Evolutionary conservation across 2,113 vertebrate genomes (phyloP).

Genomic region (Odocoileus hemionus): DNA sequence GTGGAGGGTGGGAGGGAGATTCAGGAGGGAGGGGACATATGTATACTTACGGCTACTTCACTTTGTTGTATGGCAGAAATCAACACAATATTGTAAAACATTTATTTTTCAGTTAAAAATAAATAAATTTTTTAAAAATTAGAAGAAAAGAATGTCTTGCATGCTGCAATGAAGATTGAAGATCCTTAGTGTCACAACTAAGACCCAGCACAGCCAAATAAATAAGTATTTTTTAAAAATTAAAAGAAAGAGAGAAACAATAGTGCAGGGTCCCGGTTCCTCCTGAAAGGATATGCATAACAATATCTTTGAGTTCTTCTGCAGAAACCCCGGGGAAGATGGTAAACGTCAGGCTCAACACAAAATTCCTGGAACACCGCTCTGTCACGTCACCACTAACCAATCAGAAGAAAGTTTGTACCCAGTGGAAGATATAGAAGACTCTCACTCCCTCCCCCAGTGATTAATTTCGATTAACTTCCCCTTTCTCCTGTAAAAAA

Average conservation of each 20-base stretch:
- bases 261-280: background rate
- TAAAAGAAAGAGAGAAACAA: background rate
- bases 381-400: background rate
- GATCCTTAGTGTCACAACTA: background rate
- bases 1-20: background rate
- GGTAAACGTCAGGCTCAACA: background rate
- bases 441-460: background rate
- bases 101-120: background rate
- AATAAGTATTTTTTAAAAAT: background rate
- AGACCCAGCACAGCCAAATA: background rate
- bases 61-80: background rate
- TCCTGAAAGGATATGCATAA: background rate
- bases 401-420: background rate
- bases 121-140: background rate
- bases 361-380: background rate
- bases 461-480: background rate
- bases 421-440: background rate
- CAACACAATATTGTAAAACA: background rate
- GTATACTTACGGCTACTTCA: background rate
- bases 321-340: background rate
- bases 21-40: background rate
- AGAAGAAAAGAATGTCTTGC: rapidly evolving
- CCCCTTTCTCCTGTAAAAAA: background rate
- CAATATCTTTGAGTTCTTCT: background rate
- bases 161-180: background rate